Conservation (phyloP, 2,888 invertebrate genomes). For the Acanthosepion esculentum region DNA sequence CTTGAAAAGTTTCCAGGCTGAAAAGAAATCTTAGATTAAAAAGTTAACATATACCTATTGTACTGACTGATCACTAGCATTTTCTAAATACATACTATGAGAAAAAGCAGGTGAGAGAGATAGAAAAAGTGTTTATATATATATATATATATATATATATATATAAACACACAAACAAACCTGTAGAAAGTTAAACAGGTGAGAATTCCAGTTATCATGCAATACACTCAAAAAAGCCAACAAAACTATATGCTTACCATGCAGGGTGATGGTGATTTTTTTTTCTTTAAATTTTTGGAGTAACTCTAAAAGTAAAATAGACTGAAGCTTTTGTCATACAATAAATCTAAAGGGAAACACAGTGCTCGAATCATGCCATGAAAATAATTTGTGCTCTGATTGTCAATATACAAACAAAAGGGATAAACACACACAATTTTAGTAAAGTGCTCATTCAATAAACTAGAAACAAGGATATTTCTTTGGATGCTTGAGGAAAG, state of each 20-base stretch:
- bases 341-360: background rate
- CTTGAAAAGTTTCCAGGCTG: background rate
- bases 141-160: background rate
- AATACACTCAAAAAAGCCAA: constrained; percentile 4
- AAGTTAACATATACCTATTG: background rate
- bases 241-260: constrained; percentile 17
- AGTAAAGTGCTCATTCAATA: background rate
- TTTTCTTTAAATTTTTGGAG: background rate
- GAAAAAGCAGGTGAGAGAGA: too few relatives aligned
- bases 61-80: background rate
- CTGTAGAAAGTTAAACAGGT: background rate
- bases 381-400: background rate
- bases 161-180: background rate
- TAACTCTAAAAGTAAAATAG: background rate
- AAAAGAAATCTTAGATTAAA: background rate
- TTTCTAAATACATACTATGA: background rate
- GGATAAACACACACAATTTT: constrained; percentile 8
- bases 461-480: constrained; percentile 18
- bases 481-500: constrained; percentile 22
- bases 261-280: constrained; percentile 2
- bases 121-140: background rate
- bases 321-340: too few relatives aligned
- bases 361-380: background rate
- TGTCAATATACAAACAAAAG: constrained; percentile 6
- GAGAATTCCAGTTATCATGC: background rate